Percentiles rank a stretch among this genome's conserved stretches.
Evolutionary conservation across 1,140 invertebrate species (phyloP).

Genomic region (Latrodectus geometricus): DNA sequence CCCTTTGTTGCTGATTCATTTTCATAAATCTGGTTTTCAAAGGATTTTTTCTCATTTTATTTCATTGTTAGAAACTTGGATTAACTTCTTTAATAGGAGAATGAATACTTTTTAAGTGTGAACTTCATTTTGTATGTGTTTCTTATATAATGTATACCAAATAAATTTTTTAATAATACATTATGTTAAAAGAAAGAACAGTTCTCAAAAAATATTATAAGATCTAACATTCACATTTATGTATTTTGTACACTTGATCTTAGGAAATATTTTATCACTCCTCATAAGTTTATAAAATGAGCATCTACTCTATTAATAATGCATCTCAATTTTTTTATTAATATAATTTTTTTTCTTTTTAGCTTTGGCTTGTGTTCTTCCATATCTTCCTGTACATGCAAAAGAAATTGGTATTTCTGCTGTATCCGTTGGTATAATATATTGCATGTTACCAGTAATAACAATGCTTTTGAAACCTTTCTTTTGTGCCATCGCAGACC

Average conservation of each 20-base stretch:
- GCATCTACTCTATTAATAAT: background rate
- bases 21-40: too few relatives aligned
- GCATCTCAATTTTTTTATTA: background rate
- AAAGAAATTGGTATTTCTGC: conserved; percentile 67
- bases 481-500: conserved; percentile 67
- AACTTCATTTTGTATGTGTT: background rate
- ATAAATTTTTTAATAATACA: too few relatives aligned
- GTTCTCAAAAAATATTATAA: background rate
- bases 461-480: conserved; percentile 67
- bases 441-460: conserved; percentile 67
- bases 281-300: background rate
- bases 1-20: too few relatives aligned
- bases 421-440: conserved; percentile 67
- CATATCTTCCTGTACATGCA: conserved; percentile 68
- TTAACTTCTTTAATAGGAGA: background rate
- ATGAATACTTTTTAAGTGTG: background rate
- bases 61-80: too few relatives aligned
- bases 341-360: conserved; percentile 1
- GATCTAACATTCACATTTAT: background rate
- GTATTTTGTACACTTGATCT: background rate
- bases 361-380: conserved; percentile 67
- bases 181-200: background rate
- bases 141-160: background rate
- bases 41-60: too few relatives aligned
- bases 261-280: background rate